phyloP scores from a whole-genome alignment of 2,888 invertebrate genomes.

The Baronia brevicornis region DNA sequence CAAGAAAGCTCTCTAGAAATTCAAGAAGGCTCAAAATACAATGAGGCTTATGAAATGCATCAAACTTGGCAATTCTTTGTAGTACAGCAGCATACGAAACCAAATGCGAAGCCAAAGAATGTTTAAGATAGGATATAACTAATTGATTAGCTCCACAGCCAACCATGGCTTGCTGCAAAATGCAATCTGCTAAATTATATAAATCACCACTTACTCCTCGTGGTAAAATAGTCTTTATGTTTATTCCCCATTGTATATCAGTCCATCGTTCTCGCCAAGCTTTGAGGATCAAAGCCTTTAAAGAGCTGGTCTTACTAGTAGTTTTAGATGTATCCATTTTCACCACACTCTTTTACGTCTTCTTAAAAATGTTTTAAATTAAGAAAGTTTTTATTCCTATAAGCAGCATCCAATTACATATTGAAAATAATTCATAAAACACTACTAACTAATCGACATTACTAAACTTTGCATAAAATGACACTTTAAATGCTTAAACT shows the following conservation, averaged over 20 bases:
- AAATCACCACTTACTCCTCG: constrained; percentile 95
- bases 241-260: constrained; percentile 96
- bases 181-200: constrained; percentile 94
- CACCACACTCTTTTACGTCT: constrained; percentile 23
- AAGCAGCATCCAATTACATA: neutral
- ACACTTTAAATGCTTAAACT: no score
- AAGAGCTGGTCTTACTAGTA: constrained; percentile 87
- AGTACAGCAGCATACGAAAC: constrained; percentile 94
- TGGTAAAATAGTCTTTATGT: constrained; percentile 93
- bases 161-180: constrained; percentile 94
- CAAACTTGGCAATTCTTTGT: constrained; percentile 91
- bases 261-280: constrained; percentile 98
- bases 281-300: constrained; percentile 85
- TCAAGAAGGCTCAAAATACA: constrained; percentile 91
- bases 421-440: no score
- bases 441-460: no score
- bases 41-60: constrained; percentile 89
- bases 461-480: no score
- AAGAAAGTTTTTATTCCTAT: constrained; percentile 3
- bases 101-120: constrained; percentile 91
- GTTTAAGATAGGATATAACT: constrained; percentile 93
- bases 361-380: constrained; percentile 9
- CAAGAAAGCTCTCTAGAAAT: constrained; percentile 83
- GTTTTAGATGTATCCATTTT: constrained; percentile 85
- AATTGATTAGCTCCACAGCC: constrained; percentile 94